Base-by-base conservation (phyloP, 1,140 invertebrate species). In the Nixonia krombeini region DNA sequence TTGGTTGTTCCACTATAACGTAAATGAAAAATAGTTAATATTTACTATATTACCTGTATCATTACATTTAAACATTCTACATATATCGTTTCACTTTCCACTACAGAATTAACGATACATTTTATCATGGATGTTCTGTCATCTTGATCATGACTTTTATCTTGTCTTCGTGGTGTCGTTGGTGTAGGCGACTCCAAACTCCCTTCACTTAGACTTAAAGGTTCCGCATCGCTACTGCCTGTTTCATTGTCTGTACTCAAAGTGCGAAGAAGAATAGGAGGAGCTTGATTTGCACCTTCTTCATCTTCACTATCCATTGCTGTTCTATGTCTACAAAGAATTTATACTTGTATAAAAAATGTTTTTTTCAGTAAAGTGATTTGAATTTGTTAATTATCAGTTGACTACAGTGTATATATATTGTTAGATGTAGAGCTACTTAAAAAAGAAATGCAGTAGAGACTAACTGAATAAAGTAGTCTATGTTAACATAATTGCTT, bases 401-500 rank as follows among this genome's bases (percentile, higher is more conserved):
- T n/a, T n/a, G n/a, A n/a, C n/a, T n/a, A n/a, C n/a, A n/a, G n/a
- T n/a, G n/a, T n/a, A n/a, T n/a, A n/a, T n/a, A n/a, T n/a, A n/a
- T n/a, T n/a, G n/a, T n/a, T n/a, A n/a, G n/a, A n/a, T n/a, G n/a
- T n/a, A 33, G 16, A 18, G 18, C n/a, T 13, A 26, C 16, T n/a
- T 42, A 21, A 38, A 45, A 52, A 18, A 28, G 4, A 23, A 38
- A 45, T 13, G 23, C 23, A 12, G 10, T 31, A 9, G 6, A 3
- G 7, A 89, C 89, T 89, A 82, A 93, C 91, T 92, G 88, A 75
- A 95, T 89, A 73, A 95, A 95, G 80, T 94, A 95, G 78, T 95
- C 93, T 85, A 95, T 95, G 82, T 95, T 95, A 78, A 95, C 93
- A 85, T 95, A 95, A 85, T 94, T 95, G 58, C 91, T 91, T 45